A percentile compares a stretch with the other conserved stretches of the same genome.
phyloP scores from a whole-genome alignment of 1,140 invertebrate species.

The Aporrectodea caliginosa region DNA sequence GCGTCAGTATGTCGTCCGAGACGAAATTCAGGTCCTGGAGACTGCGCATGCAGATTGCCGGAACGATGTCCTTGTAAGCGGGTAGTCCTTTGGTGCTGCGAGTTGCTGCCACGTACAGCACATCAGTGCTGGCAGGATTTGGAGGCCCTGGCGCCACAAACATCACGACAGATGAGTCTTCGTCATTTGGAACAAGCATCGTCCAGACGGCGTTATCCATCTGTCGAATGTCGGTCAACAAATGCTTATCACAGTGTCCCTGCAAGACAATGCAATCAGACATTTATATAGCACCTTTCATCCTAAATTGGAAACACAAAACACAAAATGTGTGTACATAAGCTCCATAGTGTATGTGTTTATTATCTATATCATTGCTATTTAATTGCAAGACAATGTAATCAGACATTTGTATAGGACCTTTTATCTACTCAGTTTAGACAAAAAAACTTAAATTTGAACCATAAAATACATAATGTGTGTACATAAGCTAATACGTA shows the following conservation, averaged over 20 bases:
- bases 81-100: conserved; percentile 82
- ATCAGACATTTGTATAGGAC: too few species aligned
- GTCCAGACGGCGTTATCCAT: conserved; percentile 72
- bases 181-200: conserved; percentile 91
- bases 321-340: too few species aligned
- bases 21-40: conserved; percentile 25
- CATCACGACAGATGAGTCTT: conserved; percentile 86
- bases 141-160: conserved; percentile 91
- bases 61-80: conserved; percentile 31
- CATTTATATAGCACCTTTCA: too few species aligned
- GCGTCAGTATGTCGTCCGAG: conserved; percentile 10
- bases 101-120: conserved; percentile 95
- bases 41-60: conserved; percentile 35
- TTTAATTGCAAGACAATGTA: too few species aligned
- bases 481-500: too few species aligned
- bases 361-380: too few species aligned
- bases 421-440: too few species aligned
- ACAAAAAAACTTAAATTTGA: too few species aligned
- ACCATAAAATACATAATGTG: too few species aligned
- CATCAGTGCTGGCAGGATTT: conserved; percentile 67
- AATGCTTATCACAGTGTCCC: conserved; percentile 82
- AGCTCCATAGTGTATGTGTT: too few species aligned
- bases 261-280: too few species aligned
- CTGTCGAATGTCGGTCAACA: conserved; percentile 82
- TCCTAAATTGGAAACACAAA: too few species aligned